These are phyloP conservation scores for Acronicta aceris DNA, from an alignment of 2,888 invertebrate genomes.

Conservation along the genomic window DNA sequence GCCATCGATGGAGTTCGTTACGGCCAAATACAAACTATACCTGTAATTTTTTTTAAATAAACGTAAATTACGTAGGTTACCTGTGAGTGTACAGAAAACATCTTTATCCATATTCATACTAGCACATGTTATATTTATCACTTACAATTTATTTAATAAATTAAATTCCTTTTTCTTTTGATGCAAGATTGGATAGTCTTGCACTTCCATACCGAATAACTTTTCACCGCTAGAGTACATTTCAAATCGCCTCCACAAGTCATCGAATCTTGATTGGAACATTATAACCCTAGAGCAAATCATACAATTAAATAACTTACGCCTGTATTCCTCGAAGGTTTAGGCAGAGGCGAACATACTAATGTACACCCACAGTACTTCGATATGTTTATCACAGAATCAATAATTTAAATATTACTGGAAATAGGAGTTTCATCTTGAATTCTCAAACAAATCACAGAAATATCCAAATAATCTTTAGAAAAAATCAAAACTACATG, in stretches of 20 bases:
- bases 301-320: not conserved
- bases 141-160: constrained; percentile 94
- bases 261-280: constrained; percentile 95
- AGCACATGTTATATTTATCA: no score
- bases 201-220: constrained; percentile 94
- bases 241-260: constrained; percentile 94
- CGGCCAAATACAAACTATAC: constrained; percentile 92
- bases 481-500: no score
- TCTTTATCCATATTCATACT: no score
- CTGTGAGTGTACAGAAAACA: no score
- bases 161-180: constrained; percentile 95
- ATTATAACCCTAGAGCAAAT: constrained; percentile 89
- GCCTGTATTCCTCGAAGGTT: no score
- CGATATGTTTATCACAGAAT: no score
- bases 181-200: constrained; percentile 94
- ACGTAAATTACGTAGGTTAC: not conserved
- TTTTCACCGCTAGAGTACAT: constrained; percentile 96
- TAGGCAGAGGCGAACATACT: no score
- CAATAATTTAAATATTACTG: no score
- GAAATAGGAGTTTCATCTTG: no score
- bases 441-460: no score
- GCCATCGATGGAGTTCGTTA: constrained; percentile 95
- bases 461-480: no score
- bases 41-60: constrained; percentile 63
- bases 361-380: no score